phyloP scores from a whole-genome alignment of 2,113 vertebrate genomes.

The Gadus macrocephalus region DNA sequence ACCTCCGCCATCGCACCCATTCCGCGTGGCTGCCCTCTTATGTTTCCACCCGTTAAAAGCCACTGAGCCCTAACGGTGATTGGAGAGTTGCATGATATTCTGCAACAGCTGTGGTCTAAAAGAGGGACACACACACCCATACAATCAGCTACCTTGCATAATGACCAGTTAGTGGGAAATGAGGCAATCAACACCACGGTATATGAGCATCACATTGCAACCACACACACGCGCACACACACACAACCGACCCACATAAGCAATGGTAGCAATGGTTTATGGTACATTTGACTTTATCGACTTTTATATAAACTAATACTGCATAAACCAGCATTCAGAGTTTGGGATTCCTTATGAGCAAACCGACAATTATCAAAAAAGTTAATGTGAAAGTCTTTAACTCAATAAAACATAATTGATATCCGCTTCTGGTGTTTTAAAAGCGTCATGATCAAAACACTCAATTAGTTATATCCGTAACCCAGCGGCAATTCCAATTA shows the following conservation, averaged over 20 bases:
- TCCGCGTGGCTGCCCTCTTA: no score
- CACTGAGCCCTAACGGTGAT: no score
- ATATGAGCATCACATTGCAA: not conserved
- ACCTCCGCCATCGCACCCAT: constrained; percentile 11
- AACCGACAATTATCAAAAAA: no score
- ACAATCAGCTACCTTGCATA: not conserved
- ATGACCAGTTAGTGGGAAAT: not conserved
- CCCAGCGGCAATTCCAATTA: not conserved
- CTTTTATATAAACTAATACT: no score
- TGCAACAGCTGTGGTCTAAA: no score
- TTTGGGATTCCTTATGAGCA: no score
- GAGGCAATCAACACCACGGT: not conserved
- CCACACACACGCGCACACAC: constrained; percentile 1
- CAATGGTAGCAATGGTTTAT: not conserved
- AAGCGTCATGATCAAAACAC: not conserved
- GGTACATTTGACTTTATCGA: not conserved
- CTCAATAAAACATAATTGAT: not conserved
- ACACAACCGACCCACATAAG: not conserved
- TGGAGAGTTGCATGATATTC: no score
- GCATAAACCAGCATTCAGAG: no score
- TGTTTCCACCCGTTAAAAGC: no score
- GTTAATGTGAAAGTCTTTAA: no score
- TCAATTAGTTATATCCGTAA: not conserved
- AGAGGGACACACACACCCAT: not conserved
- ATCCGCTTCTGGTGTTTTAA: not conserved